Evolutionary conservation across 2,888 invertebrate species (phyloP), one percentile per base, ranked within the genome.

Genomic region (Ptychoptera contaminata): DNA sequence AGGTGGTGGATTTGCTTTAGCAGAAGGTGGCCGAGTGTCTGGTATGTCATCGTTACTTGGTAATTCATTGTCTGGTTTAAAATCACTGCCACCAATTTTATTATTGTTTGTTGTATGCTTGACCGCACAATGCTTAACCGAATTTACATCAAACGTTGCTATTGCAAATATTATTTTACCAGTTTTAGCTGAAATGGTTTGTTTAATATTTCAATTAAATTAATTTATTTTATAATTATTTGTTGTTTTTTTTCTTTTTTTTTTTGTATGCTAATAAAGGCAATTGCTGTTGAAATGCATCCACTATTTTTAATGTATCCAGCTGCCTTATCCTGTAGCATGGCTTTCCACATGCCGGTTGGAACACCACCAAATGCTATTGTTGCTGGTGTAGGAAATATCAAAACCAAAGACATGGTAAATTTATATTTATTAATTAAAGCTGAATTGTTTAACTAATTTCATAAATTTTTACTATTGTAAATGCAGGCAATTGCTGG

Each of bases 311-410:
- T 93, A 60, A 90, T 92, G 79, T 70, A 92, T 54, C 91, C 93
- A 1, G 87, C 88, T 0, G 77, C 91, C 1, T 68, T 93, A 16
- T 82, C 87, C 16, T 88, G 90, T 60, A 91, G 91, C 44, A 90
- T 90, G 70, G 90, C 86, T 8, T 87, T 92, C 73, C 90, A 90
- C 72, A 72, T 94, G 63, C 93, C 92, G 0, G 92, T 93, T 11
- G 92, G 91, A 40, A 93, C 93, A 0, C 92, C 93, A 2, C 92
- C 93, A 12, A 94, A 94, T 65, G 93, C 94, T 4, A 86, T 96
- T 47, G 91, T 86, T 0, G 85, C 85, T 15, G 84, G 83, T 1
- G 83, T 84, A 10, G 83, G 82, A 2, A 77, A 79, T 54, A 85
- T 88, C 65, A 76, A 75, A 50, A 82, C 84, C 8, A 72, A 75